Base-by-base conservation (phyloP, 2,888 invertebrate genomes). In the Trissoscelio sp. region DNA sequence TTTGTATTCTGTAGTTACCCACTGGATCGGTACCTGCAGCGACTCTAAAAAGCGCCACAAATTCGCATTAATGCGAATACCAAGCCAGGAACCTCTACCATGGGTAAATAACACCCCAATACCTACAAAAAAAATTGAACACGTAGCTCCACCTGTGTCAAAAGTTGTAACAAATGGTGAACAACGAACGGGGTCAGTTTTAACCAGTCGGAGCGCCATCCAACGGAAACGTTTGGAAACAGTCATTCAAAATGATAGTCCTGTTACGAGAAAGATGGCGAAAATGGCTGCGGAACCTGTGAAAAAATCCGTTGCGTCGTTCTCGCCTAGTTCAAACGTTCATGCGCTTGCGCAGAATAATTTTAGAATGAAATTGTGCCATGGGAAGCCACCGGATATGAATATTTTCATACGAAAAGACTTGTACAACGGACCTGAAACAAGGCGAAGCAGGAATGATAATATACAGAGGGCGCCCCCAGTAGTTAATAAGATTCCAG, bases 321-420 rank as follows among this genome's bases (percentile, higher is more conserved):
- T 3, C 12, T 39, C 18, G 3, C 37, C 58, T 5, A 58, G 42
- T 34, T 67, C 44, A 0, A 44, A 77, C 6, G 24, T 67, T 12
- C 66, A 58, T 2, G 11, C 53, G 3, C 31, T 70, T 16, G 16
- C 60, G 12, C 69, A 70, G 22, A 64, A 78, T 9, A 78, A 69
- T 7, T 62, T 70, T 11, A 24, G 64, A 46, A 11, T 78, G 39
- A 78, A 78, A 28, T 28, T 69, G 16, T 70, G 84, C 44, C 72
- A 80, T 6, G 42, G 85, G 2, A 88, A 89, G 78, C 80, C 88
- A 4, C 88, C 86, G 37, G 89, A 86, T 79, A 88, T 88, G 5
- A 90, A 91, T 69, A 88, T 91, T 48, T 89, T 90, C 0, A 90
- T 91, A 84, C 88, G 90, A 48, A 90, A 88, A 22, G 89, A 90